phyloP scores from a whole-genome alignment of 2,797 vertebrate species.

The Syncerus caffer region DNA sequence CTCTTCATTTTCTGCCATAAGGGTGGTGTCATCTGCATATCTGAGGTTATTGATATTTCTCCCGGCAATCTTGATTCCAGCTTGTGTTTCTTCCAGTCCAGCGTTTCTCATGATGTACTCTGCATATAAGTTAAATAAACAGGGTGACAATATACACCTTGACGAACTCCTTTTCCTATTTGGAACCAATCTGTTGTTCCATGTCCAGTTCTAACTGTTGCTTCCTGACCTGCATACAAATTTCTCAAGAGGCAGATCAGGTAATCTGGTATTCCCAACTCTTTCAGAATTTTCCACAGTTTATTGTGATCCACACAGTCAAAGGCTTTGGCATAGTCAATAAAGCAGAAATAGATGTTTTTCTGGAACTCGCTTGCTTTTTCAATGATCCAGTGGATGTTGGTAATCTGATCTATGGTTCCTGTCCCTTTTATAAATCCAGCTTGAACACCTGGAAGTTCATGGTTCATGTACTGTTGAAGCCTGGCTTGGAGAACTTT shows the following conservation, averaged over 20 bases:
- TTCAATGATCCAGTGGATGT: fast-evolving
- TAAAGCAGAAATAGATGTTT: not conserved
- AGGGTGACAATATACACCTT: not conserved
- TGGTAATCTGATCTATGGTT: not conserved
- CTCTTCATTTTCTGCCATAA: not conserved
- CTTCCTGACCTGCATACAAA: not conserved
- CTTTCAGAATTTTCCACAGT: not conserved
- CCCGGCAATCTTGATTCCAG: not conserved
- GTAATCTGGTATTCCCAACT: not conserved
- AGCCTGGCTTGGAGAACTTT: not conserved
- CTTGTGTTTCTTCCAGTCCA: not conserved
- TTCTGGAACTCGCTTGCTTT: not conserved
- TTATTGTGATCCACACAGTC: not conserved
- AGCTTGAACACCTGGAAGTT: not conserved
- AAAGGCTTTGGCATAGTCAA: not conserved
- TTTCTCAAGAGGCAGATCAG: fast-evolving
- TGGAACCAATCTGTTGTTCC: not conserved
- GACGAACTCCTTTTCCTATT: not conserved
- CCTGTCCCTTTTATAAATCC: not conserved
- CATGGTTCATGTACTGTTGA: not conserved
- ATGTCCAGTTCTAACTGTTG: not conserved
- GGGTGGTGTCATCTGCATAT: not conserved
- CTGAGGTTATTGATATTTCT: not conserved
- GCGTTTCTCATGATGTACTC: not conserved
- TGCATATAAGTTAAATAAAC: not conserved